A percentile compares a stretch with the other conserved stretches of the same genome.
phyloP scores from a whole-genome alignment of 2,113 vertebrate genomes.

The Notarius lentiginosus region DNA sequence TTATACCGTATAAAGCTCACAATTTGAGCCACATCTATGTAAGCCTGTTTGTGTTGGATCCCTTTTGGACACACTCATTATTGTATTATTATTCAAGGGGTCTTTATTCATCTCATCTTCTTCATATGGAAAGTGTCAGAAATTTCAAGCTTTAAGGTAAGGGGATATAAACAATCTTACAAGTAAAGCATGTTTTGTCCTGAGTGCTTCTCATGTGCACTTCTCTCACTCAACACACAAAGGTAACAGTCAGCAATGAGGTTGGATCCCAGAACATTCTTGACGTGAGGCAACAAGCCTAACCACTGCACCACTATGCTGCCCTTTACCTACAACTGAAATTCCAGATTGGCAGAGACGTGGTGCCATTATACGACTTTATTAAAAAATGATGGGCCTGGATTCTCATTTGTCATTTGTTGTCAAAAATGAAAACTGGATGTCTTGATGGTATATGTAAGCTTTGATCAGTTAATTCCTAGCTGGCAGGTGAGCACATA shows the following conservation, averaged over 20 bases:
- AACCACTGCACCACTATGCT: too few relatives aligned
- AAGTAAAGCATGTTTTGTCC: neutral
- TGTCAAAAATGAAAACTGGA: neutral
- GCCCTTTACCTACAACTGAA: neutral
- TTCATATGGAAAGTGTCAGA: neutral
- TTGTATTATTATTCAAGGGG: neutral
- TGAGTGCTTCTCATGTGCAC: neutral
- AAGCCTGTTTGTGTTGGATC: conserved; percentile 17
- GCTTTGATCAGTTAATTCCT: neutral
- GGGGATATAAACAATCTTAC: neutral
- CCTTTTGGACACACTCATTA: neutral
- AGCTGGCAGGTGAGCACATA: neutral
- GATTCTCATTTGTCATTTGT: neutral
- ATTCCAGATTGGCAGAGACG: neutral
- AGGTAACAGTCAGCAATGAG: too few relatives aligned
- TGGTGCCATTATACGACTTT: neutral
- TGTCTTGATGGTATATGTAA: neutral
- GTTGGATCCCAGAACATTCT: too few relatives aligned
- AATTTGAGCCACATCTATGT: conserved; percentile 35
- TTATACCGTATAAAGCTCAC: conserved; percentile 29
- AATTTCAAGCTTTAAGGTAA: neutral
- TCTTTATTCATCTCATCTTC: neutral
- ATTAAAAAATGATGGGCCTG: neutral
- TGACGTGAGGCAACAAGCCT: too few relatives aligned
- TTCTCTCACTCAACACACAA: too few relatives aligned